Conservation (phyloP, 2,888 invertebrate species). For the Diaphora mendica region DNA sequence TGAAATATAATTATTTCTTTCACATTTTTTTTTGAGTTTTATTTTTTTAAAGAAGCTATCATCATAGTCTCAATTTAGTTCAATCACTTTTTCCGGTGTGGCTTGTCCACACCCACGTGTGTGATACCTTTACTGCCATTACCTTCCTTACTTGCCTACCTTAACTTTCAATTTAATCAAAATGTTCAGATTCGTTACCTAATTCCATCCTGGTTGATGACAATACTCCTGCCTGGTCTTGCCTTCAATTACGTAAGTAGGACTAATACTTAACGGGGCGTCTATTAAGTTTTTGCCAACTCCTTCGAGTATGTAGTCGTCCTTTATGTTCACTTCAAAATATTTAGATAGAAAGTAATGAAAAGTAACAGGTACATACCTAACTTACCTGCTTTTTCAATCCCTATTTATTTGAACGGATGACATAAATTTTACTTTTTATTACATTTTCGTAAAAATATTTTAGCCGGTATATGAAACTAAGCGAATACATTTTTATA, state of each 20-base stretch:
- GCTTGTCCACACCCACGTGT: no score
- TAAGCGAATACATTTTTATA: constrained; percentile 18
- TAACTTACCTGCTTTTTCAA: not conserved
- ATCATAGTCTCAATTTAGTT: no score
- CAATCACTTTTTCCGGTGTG: no score
- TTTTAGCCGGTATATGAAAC: not conserved
- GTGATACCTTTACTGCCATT: no score
- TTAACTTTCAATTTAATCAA: no score
- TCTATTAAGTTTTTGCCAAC: no score
- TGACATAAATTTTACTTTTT: not conserved
- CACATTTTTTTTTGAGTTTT: no score
- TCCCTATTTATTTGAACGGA: not conserved
- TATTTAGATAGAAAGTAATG: not conserved
- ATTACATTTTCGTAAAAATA: not conserved
- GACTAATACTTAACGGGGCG: no score
- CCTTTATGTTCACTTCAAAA: not conserved
- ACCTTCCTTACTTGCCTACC: not conserved
- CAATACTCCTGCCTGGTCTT: not conserved
- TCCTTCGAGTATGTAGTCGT: no score
- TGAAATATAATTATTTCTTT: no score
- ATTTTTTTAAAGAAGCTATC: no score
- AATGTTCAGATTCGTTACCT: not conserved
- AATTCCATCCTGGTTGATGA: not conserved
- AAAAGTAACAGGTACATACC: not conserved
- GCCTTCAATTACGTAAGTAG: no score